These are phyloP conservation scores for Harpia harpyja DNA, from an alignment of 2,797 vertebrate species.

Conservation along the genomic window DNA sequence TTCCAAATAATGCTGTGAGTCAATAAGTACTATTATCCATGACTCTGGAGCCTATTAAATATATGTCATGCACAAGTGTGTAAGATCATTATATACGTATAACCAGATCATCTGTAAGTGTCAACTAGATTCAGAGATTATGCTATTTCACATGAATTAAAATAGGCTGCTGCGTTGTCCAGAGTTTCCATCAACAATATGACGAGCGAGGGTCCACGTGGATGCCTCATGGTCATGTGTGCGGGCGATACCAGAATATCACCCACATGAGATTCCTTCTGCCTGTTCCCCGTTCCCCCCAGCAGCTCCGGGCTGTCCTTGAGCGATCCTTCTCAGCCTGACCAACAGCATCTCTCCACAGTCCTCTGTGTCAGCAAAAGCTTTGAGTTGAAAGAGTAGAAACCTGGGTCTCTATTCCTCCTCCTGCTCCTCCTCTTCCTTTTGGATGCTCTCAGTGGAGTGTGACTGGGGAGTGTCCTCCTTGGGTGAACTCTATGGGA, in stretches of 20 bases:
- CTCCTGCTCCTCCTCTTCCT: neutral
- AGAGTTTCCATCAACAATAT: accelerated
- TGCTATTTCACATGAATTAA: neutral
- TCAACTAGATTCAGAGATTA: neutral
- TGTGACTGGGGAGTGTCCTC: neutral
- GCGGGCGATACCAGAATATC: neutral
- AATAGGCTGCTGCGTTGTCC: neutral
- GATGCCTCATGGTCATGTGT: accelerated
- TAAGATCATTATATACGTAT: neutral
- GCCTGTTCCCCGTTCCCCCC: neutral
- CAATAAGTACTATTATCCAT: neutral
- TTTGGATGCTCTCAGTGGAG: conserved; percentile 61
- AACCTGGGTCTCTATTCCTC: neutral
- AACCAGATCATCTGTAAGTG: neutral
- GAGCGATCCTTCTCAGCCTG: neutral
- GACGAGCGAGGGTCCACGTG: neutral
- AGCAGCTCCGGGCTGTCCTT: neutral
- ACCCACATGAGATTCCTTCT: neutral
- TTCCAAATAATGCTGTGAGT: neutral
- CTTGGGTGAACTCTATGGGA: neutral
- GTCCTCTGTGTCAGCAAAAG: neutral
- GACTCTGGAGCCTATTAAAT: neutral
- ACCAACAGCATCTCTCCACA: neutral
- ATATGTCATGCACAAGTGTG: neutral
- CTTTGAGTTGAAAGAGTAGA: neutral